Base-by-base conservation (phyloP, 2,113 vertebrate genomes). In the Channa argus region DNA sequence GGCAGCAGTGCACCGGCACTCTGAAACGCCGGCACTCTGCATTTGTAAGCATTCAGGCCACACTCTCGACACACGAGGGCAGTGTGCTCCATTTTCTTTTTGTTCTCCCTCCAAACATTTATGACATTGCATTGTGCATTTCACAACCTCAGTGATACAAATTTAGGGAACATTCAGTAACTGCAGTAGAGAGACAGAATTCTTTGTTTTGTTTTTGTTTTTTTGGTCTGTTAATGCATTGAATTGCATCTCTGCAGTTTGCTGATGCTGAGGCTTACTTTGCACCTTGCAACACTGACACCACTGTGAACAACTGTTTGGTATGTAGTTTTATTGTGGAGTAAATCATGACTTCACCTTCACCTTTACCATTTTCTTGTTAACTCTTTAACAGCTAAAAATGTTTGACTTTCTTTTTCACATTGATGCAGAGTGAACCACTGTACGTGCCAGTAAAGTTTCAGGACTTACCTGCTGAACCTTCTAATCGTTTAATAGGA, bases 391-490 rank as follows among this genome's bases (percentile, higher is more conserved):
- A 39, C 49, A n/a, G 10, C 12, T 62, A 8, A 9, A 56, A 8
- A 39, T 50, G 36, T 64, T 41, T 59, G 36, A 70, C 74, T 41
- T 63, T 54, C 71, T 93, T 52, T 58, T 67, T 33, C 24, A 1
- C 59, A 6, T 1, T 9, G 36, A 88, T 94, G 46, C 92, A 99
- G 97, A 98, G 98, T 89, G 98, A 98, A 84, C 97, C 98, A 24
- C 93, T 99, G 0, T 99, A 99, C 72, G 96, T 98, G 86, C 98
- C 98, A 58, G 95, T 99, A 88, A 98, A 96, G 92, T 98, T 99
- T 92, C 96, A 97, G 93, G 98, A 99, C 64, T 89, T 96, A 36
- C 90, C 96, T 51, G 83, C 89, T 74, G 96, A 97, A 72, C 96
- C 94, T 72, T 87, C 89, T 63, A 90, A 88, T 63, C 89, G 88